A percentile compares a stretch with the other conserved stretches of the same genome.
Conservation (phyloP, 1,140 invertebrate species). For the Drosophila tropicalis region DNA sequence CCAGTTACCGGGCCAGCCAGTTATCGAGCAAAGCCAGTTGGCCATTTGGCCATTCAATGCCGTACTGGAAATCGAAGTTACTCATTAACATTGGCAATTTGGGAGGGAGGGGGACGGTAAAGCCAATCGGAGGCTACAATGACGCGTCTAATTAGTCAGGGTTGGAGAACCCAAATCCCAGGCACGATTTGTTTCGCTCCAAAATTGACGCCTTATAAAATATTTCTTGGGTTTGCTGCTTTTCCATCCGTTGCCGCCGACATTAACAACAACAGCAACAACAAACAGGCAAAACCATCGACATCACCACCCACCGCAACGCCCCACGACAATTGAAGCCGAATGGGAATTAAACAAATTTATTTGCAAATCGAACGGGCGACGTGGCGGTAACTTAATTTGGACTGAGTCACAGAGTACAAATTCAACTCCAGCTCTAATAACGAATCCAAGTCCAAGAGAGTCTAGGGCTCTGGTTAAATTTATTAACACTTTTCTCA, state of each 20-base stretch:
- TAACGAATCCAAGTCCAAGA: background rate
- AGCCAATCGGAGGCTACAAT: conserved; percentile 73
- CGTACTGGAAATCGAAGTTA: conserved; percentile 6
- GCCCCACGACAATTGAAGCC: conserved; percentile 28
- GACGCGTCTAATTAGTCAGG: conserved; percentile 77
- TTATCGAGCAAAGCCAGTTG: background rate
- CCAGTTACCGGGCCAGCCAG: conserved; percentile 22
- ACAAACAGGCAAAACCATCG: too few species aligned
- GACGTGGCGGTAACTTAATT: conserved; percentile 64
- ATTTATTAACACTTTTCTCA: conserved; percentile 77
- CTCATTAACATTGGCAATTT: conserved; percentile 73
- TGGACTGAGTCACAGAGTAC: conserved; percentile 38
- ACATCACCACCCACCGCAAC: background rate
- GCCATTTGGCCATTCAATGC: background rate
- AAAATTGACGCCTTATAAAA: conserved; percentile 65
- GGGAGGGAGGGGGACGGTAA: conserved; percentile 49
- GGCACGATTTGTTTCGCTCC: conserved; percentile 49
- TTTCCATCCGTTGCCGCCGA: conserved; percentile 17
- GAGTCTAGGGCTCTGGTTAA: conserved; percentile 34
- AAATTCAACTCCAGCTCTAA: conserved; percentile 14
- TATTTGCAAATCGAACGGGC: conserved; percentile 67
- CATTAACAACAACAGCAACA: background rate
- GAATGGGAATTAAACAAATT: conserved; percentile 76
- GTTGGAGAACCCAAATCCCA: conserved; percentile 51
- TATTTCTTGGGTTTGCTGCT: conserved; percentile 53